A percentile compares a stretch with the other conserved stretches of the same genome.
Conservation (phyloP, 2,888 invertebrate genomes). For the Netelia inedita region DNA sequence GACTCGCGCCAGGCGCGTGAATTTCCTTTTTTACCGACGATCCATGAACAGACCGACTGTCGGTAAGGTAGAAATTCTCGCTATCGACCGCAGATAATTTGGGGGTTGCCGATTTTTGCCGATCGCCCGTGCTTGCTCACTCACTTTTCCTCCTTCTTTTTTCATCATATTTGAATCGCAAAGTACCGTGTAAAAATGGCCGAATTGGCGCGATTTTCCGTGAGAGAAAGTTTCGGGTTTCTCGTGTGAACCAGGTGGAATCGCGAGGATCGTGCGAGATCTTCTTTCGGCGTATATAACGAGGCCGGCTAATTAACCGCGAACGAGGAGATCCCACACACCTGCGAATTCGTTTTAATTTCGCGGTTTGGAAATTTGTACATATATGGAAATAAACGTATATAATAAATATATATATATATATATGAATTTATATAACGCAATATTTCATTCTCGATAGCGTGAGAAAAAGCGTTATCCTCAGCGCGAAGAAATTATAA, state of each 20-base stretch:
- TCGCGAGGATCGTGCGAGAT: conserved; percentile 37
- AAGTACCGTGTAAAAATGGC: conserved; percentile 1
- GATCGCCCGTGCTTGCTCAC: too few species aligned
- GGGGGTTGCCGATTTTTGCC: not conserved
- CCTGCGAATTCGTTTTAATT: conserved; percentile 33
- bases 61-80: conserved; percentile 28
- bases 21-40: conserved; percentile 48
- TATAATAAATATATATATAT: too few species aligned
- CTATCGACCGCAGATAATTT: conserved; percentile 11
- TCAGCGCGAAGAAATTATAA: not conserved
- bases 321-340: conserved; percentile 41
- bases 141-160: not conserved
- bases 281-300: conserved; percentile 61
- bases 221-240: conserved; percentile 56
- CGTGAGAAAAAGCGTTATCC: conserved; percentile 37
- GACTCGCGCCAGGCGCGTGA: not conserved
- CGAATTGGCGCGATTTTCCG: conserved; percentile 49
- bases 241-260: conserved; percentile 28
- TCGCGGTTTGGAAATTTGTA: not conserved
- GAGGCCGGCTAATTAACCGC: conserved; percentile 67
- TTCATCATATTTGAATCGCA: not conserved
- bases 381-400: not conserved
- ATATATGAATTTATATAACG: not conserved
- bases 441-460: conserved; percentile 44
- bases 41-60: not conserved